phyloP scores from a whole-genome alignment of 2,888 invertebrate genomes.

The Ferrisia virgata region DNA sequence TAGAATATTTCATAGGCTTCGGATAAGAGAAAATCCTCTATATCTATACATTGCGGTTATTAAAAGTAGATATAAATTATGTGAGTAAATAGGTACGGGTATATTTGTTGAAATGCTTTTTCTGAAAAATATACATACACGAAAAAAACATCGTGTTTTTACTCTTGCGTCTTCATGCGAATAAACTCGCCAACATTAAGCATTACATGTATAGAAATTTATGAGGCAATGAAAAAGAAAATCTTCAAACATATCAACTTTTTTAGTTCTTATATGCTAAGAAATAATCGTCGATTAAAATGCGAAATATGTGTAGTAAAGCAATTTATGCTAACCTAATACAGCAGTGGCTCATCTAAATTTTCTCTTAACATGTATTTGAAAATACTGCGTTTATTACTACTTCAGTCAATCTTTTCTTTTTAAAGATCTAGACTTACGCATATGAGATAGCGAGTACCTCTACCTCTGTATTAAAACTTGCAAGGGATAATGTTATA shows the following conservation, averaged over 20 bases:
- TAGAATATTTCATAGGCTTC: background rate
- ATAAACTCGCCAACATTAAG: background rate
- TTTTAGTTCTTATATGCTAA: background rate
- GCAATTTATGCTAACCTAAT: background rate
- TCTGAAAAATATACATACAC: background rate
- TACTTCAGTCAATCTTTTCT: background rate
- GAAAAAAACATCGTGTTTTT: background rate
- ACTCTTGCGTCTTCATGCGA: background rate
- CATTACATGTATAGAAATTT: background rate
- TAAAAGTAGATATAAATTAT: conserved; percentile 6
- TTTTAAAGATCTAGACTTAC: background rate
- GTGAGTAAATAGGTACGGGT: no score
- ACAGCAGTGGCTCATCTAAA: background rate
- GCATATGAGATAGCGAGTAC: background rate
- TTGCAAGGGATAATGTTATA: background rate
- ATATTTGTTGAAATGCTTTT: background rate
- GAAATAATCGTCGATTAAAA: background rate
- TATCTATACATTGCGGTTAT: background rate
- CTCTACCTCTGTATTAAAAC: no score
- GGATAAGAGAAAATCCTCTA: background rate
- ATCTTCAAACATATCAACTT: background rate
- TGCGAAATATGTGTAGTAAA: background rate
- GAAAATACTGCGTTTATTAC: background rate
- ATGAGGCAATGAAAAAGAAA: background rate
- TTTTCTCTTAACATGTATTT: background rate